Percentiles rank a stretch among this genome's conserved stretches.
Evolutionary conservation across 2,113 vertebrate species (phyloP).

Genomic region (Sceloporus tristichus): DNA sequence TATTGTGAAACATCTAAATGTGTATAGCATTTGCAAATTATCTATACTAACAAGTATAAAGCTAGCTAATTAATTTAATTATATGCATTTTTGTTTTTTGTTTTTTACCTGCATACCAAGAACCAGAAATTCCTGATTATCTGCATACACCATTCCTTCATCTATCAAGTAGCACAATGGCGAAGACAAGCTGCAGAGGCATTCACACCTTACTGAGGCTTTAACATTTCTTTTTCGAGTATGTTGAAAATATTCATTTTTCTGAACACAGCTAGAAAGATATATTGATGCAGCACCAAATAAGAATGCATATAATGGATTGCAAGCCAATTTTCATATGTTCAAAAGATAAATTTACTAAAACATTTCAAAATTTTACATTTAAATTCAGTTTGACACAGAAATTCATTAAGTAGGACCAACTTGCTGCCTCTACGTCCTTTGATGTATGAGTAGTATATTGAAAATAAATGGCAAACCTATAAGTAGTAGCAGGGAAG

Average conservation of each 20-base stretch:
- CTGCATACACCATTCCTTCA: constrained; percentile 40
- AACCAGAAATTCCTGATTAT: constrained; percentile 40
- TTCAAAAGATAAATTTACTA: not conserved
- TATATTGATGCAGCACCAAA: not conserved
- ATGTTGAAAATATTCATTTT: constrained; percentile 40
- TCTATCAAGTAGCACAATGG: constrained; percentile 23
- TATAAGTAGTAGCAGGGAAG: not conserved
- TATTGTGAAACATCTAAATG: not conserved
- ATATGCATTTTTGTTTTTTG: rapidly evolving
- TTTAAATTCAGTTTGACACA: not conserved
- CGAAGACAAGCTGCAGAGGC: constrained; percentile 46
- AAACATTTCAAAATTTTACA: not conserved
- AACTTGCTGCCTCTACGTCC: not conserved
- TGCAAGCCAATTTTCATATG: not conserved
- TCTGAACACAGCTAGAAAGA: constrained; percentile 38
- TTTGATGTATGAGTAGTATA: not conserved
- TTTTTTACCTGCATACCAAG: constrained; percentile 38
- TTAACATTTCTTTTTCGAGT: constrained; percentile 27
- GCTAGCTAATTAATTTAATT: not conserved
- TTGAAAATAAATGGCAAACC: not conserved
- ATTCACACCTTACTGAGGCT: constrained; percentile 16
- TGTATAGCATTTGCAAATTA: not conserved
- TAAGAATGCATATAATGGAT: not conserved
- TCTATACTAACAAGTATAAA: constrained; percentile 8
- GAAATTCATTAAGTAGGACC: not conserved